Percentiles rank a stretch among this genome's conserved stretches.
phyloP scores from a whole-genome alignment of 2,113 vertebrate genomes.

The Rhagologus leucostigma region DNA sequence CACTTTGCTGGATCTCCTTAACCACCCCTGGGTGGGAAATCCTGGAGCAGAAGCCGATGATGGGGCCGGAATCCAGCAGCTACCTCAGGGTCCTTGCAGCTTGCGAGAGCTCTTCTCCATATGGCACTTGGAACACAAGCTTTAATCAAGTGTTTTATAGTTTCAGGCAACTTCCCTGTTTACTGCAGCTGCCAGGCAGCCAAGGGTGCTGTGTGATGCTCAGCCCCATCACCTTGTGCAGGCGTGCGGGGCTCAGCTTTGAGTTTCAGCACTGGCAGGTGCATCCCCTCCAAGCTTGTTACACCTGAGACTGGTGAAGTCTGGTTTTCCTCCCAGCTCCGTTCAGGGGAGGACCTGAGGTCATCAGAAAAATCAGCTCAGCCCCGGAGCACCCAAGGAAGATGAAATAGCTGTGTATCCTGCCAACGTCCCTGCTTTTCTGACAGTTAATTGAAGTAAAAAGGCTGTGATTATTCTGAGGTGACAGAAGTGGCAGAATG shows the following conservation, averaged over 20 bases:
- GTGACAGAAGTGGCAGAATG: background rate
- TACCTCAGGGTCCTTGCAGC: background rate
- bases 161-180: background rate
- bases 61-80: background rate
- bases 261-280: background rate
- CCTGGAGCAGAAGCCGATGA: background rate
- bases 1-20: background rate
- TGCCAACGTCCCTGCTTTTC: background rate
- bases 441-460: background rate
- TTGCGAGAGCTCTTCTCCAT: background rate
- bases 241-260: background rate
- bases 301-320: background rate
- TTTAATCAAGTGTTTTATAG: background rate
- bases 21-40: background rate
- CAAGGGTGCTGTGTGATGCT: rapidly evolving
- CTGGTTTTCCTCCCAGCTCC: background rate
- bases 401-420: background rate
- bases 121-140: background rate
- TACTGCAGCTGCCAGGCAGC: background rate
- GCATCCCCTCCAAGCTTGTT: rapidly evolving
- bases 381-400: background rate
- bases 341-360: background rate
- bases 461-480: background rate
- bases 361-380: background rate
- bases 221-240: background rate